Evolutionary conservation across 2,797 vertebrate genomes (phyloP).

Genomic region (Salmo trutta): DNA sequence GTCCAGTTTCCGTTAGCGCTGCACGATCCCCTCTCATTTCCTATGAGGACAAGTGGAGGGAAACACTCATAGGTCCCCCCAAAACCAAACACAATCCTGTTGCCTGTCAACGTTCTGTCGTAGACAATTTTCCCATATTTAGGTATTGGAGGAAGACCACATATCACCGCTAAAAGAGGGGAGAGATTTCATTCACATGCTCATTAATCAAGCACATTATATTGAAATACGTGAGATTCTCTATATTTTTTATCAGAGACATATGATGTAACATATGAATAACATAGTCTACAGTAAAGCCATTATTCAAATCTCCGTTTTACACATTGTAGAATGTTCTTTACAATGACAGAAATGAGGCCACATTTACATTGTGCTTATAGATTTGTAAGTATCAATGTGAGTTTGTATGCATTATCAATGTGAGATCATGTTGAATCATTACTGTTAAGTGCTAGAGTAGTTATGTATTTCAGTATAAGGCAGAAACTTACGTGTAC

Average conservation of each 20-base stretch:
- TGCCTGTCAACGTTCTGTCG: conserved; percentile 47
- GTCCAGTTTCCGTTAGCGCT: conserved; percentile 80
- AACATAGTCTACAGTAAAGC: no score
- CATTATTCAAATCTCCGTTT: neutral
- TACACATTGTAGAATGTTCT: no score
- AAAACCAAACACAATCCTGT: conserved; percentile 60
- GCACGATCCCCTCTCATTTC: conserved; percentile 76
- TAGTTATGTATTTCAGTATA: neutral
- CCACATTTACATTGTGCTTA: neutral
- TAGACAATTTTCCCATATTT: conserved; percentile 69
- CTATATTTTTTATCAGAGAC: neutral
- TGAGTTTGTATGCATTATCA: neutral
- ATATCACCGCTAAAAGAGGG: conserved; percentile 72
- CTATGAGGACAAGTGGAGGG: conserved; percentile 73
- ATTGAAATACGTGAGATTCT: neutral
- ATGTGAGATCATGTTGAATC: neutral
- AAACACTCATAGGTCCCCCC: conserved; percentile 73
- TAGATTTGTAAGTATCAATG: neutral
- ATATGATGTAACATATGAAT: neutral
- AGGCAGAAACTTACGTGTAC: conserved; percentile 74
- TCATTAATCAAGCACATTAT: neutral
- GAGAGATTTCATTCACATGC: neutral
- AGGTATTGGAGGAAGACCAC: conserved; percentile 73
- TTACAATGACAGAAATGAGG: no score
- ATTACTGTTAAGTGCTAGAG: neutral